phyloP scores from a whole-genome alignment of 1,140 invertebrate genomes.

The Hetaerina americana region DNA sequence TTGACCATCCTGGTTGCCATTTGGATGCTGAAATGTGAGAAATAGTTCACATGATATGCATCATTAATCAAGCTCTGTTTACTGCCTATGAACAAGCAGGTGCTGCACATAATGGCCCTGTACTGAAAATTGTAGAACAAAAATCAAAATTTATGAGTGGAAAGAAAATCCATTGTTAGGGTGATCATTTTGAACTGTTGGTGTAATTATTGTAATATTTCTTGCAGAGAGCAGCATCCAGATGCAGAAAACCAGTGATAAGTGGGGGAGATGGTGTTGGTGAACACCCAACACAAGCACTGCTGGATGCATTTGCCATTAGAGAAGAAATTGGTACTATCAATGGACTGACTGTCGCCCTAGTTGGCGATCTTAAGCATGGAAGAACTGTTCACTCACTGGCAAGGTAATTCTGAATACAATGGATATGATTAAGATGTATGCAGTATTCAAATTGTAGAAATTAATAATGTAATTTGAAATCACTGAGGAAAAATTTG shows the following conservation, averaged over 20 bases:
- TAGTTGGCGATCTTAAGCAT: slow-evolving; percentile 94
- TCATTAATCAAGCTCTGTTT: no score
- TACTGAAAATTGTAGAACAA: no score
- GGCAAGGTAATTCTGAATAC: slow-evolving; percentile 49
- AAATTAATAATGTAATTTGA: background rate
- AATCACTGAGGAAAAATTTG: slow-evolving; percentile 4
- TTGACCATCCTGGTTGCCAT: no score
- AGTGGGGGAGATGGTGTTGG: slow-evolving; percentile 98
- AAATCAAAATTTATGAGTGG: no score
- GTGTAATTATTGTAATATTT: slow-evolving; percentile 42
- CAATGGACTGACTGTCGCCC: slow-evolving; percentile 84
- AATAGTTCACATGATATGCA: no score
- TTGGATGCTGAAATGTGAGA: no score
- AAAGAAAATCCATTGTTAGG: no score
- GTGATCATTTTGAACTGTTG: no score
- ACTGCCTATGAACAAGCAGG: no score
- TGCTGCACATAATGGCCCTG: no score
- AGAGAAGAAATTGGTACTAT: slow-evolving; percentile 97
- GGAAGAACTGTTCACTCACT: slow-evolving; percentile 97
- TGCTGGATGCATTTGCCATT: slow-evolving; percentile 96
- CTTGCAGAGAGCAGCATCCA: slow-evolving; percentile 59
- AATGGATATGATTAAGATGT: background rate
- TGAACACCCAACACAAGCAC: slow-evolving; percentile 96
- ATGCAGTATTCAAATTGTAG: no score
- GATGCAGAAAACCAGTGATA: slow-evolving; percentile 77